Evolutionary conservation across 2,888 invertebrate species (phyloP).

Genomic region (Plagodis pulveraria): DNA sequence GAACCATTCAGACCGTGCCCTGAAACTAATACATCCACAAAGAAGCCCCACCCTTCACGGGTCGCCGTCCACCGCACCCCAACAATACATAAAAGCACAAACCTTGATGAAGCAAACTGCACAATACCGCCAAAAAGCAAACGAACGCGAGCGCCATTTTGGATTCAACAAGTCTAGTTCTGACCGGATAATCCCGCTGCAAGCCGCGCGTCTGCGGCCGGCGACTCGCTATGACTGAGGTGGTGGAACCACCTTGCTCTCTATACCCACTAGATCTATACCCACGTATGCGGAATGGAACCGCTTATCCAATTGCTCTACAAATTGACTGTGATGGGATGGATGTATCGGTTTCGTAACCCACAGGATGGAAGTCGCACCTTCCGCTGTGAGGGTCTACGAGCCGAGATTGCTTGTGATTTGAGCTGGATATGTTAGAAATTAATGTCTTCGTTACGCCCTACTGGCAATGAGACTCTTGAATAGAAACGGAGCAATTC

Average conservation of each 20-base stretch:
- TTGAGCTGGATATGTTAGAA: neutral
- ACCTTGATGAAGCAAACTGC: slow-evolving; percentile 80
- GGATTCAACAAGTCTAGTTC: slow-evolving; percentile 35
- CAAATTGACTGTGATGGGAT: slow-evolving; percentile 61
- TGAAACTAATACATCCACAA: slow-evolving; percentile 1
- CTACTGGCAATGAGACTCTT: no score
- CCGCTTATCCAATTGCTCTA: slow-evolving; percentile 76
- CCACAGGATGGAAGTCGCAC: slow-evolving; percentile 16
- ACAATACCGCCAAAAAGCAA: slow-evolving; percentile 74
- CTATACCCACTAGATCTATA: slow-evolving; percentile 14
- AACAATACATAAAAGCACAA: slow-evolving; percentile 50
- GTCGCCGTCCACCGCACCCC: slow-evolving; percentile 14
- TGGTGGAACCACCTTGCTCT: slow-evolving; percentile 12
- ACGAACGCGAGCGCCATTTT: slow-evolving; percentile 64
- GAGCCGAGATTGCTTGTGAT: slow-evolving; percentile 8
- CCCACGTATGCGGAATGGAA: slow-evolving; percentile 11
- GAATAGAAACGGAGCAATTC: no score
- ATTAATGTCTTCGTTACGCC: no score
- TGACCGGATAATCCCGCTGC: slow-evolving; percentile 56
- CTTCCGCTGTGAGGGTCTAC: slow-evolving; percentile 16
- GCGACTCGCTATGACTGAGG: slow-evolving; percentile 38
- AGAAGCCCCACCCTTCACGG: slow-evolving; percentile 13
- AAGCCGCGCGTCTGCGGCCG: slow-evolving; percentile 52
- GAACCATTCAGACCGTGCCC: neutral
- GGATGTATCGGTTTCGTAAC: slow-evolving; percentile 43